Evolutionary conservation across 1,140 invertebrate species (phyloP), one percentile per base, ranked within the genome.

Genomic region (Lordiphosa mommai): DNA sequence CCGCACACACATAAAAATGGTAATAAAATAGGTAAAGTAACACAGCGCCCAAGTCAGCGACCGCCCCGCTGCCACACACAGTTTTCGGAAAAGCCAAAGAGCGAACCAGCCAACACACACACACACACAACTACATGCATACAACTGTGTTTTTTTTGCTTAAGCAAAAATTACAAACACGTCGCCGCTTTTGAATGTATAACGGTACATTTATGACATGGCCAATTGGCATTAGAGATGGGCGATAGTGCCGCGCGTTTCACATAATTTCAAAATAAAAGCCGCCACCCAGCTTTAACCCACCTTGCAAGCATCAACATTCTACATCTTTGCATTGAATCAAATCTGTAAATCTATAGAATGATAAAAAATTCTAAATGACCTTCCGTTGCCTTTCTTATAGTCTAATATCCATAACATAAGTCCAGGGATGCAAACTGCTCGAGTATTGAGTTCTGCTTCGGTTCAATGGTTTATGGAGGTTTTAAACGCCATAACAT

Each of bases 141-240:
- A 30, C 12, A 46, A 32, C 20, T 5, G 27, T 27, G 27, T 27
- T 16, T 33, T 29, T 5, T 5, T 73, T 69, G 41, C 51, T 29
- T 68, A 41, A 48, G 65, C 64, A 68, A 69, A 68, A 69, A 69
- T 53, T 60, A 69, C 65, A 60, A 84, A 61, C 61, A 72, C 66
- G 66, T 76, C 58, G 58, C 38, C 58, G 47, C 61, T 72, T 57
- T 80, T 63, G 55, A 76, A 84, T 84, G 61, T 79, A 49, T 74
- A 79, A 79, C 74, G 74, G 76, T 66, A 72, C 56, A 74, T 79
- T 74, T 80, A 70, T 79, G 76, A 72, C 56, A 51, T 60, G 51
- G 48, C 53, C 63, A 66, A 65, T 65, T 66, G 63, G 36, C 37
- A 65, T 57, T 66, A 66, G 63, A 66, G 61, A 66, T 66, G 63